phyloP scores from a whole-genome alignment of 2,888 invertebrate species.

The Serripes groenlandicus region DNA sequence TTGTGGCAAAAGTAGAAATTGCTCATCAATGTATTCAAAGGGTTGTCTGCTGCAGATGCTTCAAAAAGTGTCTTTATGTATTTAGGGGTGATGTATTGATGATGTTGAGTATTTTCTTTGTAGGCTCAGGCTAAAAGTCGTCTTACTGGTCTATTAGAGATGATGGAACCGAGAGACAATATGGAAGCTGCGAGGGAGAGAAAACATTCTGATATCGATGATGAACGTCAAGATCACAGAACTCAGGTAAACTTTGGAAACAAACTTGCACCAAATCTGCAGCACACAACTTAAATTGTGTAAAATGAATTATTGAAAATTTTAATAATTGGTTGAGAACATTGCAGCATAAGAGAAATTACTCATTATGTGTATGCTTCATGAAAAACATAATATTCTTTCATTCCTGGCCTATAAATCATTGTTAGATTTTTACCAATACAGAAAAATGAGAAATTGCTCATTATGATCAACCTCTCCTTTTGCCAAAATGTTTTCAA shows the following conservation, averaged over 20 bases:
- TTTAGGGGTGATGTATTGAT: background rate
- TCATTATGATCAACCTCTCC: background rate
- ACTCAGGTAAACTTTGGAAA: conserved; percentile 51
- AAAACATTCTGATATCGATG: conserved; percentile 46
- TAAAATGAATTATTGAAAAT: background rate
- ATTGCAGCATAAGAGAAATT: too few species aligned
- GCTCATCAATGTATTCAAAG: background rate
- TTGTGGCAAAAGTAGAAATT: background rate
- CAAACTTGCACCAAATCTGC: too few species aligned
- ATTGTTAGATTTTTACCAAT: too few species aligned
- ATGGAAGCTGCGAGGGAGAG: conserved; percentile 38
- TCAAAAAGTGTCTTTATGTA: background rate
- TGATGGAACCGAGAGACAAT: conserved; percentile 46
- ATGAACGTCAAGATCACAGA: conserved; percentile 55
- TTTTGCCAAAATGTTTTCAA: background rate
- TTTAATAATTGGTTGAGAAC: too few species aligned
- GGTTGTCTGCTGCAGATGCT: too few species aligned
- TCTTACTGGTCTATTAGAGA: conserved; percentile 57
- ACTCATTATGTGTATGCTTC: too few species aligned
- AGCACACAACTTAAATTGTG: background rate
- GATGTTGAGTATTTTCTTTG: background rate
- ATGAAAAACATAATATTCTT: too few species aligned
- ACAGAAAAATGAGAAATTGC: background rate
- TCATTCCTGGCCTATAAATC: too few species aligned
- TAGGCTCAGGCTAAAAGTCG: conserved; percentile 47